phyloP scores from a whole-genome alignment of 1,140 invertebrate genomes.

The Muscidifurax raptorellus region DNA sequence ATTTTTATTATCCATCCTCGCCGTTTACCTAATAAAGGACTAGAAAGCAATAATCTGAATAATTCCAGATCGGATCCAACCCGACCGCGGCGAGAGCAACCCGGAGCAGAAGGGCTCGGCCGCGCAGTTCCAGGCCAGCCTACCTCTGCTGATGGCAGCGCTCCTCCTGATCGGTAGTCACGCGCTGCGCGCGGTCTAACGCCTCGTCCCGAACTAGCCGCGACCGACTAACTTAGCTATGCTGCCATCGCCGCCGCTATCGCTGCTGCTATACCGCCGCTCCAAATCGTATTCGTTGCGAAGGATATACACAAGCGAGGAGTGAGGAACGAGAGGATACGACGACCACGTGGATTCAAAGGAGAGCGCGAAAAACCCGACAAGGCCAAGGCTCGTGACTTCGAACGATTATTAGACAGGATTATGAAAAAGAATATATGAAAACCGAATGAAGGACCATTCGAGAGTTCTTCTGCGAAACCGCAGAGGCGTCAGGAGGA shows the following conservation, averaged over 20 bases:
- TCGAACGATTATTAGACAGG: constrained; percentile 22
- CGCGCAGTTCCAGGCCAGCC: not conserved
- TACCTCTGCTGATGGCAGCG: constrained; percentile 21
- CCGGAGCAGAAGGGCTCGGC: not conserved
- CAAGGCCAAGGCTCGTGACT: constrained; percentile 50
- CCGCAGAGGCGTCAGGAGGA: not conserved
- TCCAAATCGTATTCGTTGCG: constrained; percentile 37
- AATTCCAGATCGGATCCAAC: constrained; percentile 31
- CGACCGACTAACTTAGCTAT: constrained; percentile 12
- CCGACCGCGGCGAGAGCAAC: not conserved
- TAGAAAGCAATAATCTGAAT: not conserved
- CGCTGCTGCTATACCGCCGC: constrained; percentile 6
- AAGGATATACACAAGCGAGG: not conserved
- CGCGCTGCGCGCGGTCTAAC: constrained; percentile 45
- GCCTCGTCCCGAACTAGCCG: constrained; percentile 39
- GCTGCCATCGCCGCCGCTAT: not conserved
- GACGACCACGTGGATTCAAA: not conserved
- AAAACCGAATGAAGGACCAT: not conserved
- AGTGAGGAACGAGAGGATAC: not conserved
- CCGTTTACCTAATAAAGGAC: too few relatives aligned
- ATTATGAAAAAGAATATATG: not conserved
- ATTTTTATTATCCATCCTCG: not conserved
- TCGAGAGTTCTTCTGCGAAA: not conserved
- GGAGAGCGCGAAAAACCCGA: constrained; percentile 31
- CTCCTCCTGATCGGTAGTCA: constrained; percentile 30